A percentile compares a stretch with the other conserved stretches of the same genome.
Evolutionary conservation across 2,113 vertebrate genomes (phyloP).

Genomic region (Muntiacus reevesi): DNA sequence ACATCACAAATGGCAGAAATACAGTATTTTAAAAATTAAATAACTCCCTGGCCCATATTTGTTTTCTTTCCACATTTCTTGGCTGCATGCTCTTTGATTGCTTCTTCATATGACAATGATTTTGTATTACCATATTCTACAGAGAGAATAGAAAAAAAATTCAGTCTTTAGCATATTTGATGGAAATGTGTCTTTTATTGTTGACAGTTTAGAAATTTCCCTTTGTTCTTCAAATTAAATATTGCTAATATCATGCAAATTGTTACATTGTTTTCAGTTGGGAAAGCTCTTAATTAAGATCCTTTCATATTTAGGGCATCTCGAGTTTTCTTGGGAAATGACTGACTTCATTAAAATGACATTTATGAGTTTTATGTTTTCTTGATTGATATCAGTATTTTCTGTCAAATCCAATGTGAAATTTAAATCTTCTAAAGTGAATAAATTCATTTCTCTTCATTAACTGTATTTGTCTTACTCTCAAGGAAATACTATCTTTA

Average conservation of each 20-base stretch:
- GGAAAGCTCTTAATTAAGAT: background rate
- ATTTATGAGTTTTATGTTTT: background rate
- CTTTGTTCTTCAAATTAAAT: slow-evolving; percentile 36
- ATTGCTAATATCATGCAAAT: background rate
- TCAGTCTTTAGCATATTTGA: background rate
- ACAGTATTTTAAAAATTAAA: background rate
- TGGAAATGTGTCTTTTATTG: background rate
- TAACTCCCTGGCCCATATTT: background rate
- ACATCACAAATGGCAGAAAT: background rate
- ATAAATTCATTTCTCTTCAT: background rate
- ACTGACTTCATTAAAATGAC: background rate
- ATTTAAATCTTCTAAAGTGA: background rate
- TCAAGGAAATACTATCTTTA: background rate
- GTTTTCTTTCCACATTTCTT: background rate
- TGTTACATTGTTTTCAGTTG: background rate
- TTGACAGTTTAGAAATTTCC: background rate
- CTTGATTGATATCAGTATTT: background rate
- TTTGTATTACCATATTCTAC: background rate
- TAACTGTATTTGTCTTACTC: background rate
- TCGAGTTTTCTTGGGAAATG: background rate
- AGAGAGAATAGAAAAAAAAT: background rate
- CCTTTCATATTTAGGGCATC: slow-evolving; percentile 7
- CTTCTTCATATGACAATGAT: background rate
- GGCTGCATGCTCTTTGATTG: background rate
- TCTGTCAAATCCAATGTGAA: background rate